Conservation (phyloP, 2,113 vertebrate genomes). For the Dolichotis patagonum region DNA sequence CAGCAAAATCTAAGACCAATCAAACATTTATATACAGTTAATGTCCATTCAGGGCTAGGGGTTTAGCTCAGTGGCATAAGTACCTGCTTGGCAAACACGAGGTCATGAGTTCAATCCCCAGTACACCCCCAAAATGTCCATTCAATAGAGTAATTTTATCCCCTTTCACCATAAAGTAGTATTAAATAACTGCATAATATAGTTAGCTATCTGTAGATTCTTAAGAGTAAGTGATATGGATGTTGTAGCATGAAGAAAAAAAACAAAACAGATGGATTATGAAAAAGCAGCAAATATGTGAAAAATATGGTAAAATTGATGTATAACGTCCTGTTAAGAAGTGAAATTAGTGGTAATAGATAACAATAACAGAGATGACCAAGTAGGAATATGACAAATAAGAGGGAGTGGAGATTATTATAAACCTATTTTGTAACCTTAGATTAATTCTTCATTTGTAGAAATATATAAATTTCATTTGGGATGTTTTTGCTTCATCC, state of each 20-base stretch:
- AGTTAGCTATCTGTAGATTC: neutral
- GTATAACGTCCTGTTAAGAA: neutral
- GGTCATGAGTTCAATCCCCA: no score
- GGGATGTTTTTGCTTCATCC: neutral
- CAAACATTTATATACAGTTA: no score
- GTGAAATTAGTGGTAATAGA: neutral
- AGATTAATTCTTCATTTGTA: neutral
- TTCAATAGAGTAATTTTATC: neutral
- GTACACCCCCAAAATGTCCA: neutral
- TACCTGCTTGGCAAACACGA: no score
- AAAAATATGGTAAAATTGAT: neutral
- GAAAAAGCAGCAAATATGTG: neutral
- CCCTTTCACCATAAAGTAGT: neutral
- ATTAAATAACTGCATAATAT: neutral
- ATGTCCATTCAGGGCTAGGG: no score
- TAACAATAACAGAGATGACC: neutral
- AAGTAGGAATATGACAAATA: neutral
- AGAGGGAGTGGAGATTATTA: neutral
- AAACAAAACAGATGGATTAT: neutral
- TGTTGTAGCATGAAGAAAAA: neutral
- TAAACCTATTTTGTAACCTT: neutral
- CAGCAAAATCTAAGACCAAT: neutral
- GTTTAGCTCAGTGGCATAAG: no score
- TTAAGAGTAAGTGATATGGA: neutral
- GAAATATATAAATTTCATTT: neutral